phyloP scores from a whole-genome alignment of 2,113 vertebrate species.

The Siniperca knerii region DNA sequence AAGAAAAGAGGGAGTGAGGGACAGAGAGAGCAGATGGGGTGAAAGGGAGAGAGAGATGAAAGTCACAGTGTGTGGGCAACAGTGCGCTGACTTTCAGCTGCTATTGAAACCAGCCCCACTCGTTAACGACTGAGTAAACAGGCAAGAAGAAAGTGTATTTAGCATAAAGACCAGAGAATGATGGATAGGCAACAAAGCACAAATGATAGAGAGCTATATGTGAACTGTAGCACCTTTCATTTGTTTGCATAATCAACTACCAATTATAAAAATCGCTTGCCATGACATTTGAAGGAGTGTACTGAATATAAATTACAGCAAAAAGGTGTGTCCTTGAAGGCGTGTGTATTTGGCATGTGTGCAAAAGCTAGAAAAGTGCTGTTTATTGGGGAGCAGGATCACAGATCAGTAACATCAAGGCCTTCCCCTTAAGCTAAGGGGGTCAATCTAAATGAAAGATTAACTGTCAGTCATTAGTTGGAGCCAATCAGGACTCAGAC shows the following conservation, averaged over 20 bases:
- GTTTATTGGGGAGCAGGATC: not conserved
- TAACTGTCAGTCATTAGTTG: conserved; percentile 60
- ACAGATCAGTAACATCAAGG: conserved; percentile 20
- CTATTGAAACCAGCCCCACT: conserved; percentile 66
- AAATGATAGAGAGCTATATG: not conserved
- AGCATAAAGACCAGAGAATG: conserved; percentile 46
- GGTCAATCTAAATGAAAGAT: conserved; percentile 67
- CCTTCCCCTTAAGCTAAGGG: not conserved
- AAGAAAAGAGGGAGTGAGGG: conserved; percentile 38
- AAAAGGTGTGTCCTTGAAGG: not conserved
- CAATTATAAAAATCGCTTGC: not conserved
- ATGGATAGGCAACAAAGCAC: conserved; percentile 12
- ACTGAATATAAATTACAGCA: not conserved
- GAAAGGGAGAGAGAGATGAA: conserved; percentile 48
- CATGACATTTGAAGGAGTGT: not conserved
- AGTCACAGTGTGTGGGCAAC: conserved; percentile 64
- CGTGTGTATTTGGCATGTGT: not conserved
- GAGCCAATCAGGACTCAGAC: conserved; percentile 45
- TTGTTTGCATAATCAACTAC: conserved; percentile 1
- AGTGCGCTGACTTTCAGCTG: conserved; percentile 66
- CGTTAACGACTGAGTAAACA: conserved; percentile 68
- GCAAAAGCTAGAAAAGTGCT: not conserved
- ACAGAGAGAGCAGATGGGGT: conserved; percentile 32
- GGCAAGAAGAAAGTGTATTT: conserved; percentile 53
- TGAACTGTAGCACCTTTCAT: not conserved